A percentile compares a stretch with the other conserved stretches of the same genome.
Evolutionary conservation across 92 coral and sea anemone species (phyloP).

Genomic region (Isaurus tuberculatus): DNA sequence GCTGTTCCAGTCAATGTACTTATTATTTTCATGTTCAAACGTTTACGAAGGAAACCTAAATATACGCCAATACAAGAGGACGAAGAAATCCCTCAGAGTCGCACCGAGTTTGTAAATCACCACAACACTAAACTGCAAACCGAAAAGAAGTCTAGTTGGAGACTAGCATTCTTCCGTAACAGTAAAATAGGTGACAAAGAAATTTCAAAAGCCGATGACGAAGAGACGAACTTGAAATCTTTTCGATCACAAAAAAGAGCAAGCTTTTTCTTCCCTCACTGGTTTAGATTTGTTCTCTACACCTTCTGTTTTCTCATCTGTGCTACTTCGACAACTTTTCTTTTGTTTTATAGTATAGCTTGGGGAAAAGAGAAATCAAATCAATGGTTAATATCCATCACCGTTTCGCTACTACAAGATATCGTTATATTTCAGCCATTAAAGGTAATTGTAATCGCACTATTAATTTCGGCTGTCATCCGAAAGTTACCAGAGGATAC

Average conservation of each 20-base stretch:
- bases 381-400: conserved; percentile 74
- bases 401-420: conserved; percentile 77
- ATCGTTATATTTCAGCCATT: conserved; percentile 67
- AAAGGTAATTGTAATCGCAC: conserved; percentile 60
- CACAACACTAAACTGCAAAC: neutral
- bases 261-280: conserved; percentile 57
- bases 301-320: conserved; percentile 57
- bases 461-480: conserved; percentile 50
- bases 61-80: conserved; percentile 41
- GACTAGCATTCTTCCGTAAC: neutral
- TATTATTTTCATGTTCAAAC: conserved; percentile 49
- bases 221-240: neutral
- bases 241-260: neutral
- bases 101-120: neutral
- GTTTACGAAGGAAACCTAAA: neutral
- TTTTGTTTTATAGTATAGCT: conserved; percentile 78
- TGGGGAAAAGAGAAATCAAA: conserved; percentile 77
- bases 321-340: conserved; percentile 57
- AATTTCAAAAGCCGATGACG: neutral
- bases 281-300: conserved; percentile 71
- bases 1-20: conserved; percentile 50
- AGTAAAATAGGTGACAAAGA: neutral
- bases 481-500: conserved; percentile 56
- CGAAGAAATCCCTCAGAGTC: neutral
- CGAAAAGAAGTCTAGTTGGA: neutral